Evolutionary conservation across 2,888 invertebrate genomes (phyloP).

Genomic region (Allygus modestus): DNA sequence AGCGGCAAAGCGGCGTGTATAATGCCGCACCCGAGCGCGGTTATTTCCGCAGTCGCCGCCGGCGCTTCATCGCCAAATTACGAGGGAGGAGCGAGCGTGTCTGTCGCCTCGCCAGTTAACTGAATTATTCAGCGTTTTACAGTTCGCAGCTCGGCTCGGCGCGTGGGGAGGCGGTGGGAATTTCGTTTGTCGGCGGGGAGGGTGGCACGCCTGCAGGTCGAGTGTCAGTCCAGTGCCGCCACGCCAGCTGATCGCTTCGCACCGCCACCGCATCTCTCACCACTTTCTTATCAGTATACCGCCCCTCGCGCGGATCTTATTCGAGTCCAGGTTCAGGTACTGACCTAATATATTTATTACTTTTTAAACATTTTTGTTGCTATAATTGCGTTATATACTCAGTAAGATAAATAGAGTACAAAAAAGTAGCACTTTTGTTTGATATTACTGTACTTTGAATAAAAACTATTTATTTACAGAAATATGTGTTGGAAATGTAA

Average conservation of each 20-base stretch:
- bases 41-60: constrained; percentile 44
- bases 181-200: background rate
- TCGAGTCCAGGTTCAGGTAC: background rate
- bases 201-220: constrained; percentile 30
- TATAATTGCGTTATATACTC: too few relatives aligned
- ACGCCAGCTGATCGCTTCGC: constrained; percentile 23
- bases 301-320: background rate
- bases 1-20: background rate
- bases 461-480: too few relatives aligned
- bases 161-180: constrained; percentile 23
- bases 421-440: too few relatives aligned
- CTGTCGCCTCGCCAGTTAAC: constrained; percentile 42
- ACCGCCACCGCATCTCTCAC: background rate
- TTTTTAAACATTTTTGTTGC: too few relatives aligned
- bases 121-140: constrained; percentile 51
- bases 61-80: constrained; percentile 52
- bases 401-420: too few relatives aligned
- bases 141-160: constrained; percentile 2
- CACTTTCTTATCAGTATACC: background rate
- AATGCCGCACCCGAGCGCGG: constrained; percentile 45
- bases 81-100: constrained; percentile 40
- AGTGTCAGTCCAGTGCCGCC: constrained; percentile 50
- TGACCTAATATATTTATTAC: background rate
- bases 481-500: too few relatives aligned
- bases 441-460: too few relatives aligned